Conservation (phyloP, 2,113 vertebrate genomes). For the Danio rerio region GRCz12tu NC_133198.1:46613501-46614000, state of each 20-base stretch:
- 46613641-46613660: conserved; percentile 25
- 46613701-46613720: conserved; percentile 6
- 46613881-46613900: neutral
- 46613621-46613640: conserved; percentile 1
- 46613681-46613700: conserved; percentile 28
- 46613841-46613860: conserved; percentile 16
- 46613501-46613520: conserved; percentile 28
- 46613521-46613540: conserved; percentile 42
- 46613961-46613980: too few relatives aligned
- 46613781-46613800: neutral
- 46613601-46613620: neutral
- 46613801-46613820: neutral
- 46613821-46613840: conserved; percentile 36
- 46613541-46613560: conserved; percentile 47
- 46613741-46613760: neutral
- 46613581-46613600: neutral
- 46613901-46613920: neutral
- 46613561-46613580: neutral
- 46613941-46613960: neutral
- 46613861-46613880: neutral
- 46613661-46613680: conserved; percentile 45
- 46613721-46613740: neutral
- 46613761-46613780: neutral
- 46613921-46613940: neutral
- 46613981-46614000: too few relatives aligned